Evolutionary conservation across 2,888 invertebrate genomes (phyloP).

Genomic region (Deilephila elpenor): DNA sequence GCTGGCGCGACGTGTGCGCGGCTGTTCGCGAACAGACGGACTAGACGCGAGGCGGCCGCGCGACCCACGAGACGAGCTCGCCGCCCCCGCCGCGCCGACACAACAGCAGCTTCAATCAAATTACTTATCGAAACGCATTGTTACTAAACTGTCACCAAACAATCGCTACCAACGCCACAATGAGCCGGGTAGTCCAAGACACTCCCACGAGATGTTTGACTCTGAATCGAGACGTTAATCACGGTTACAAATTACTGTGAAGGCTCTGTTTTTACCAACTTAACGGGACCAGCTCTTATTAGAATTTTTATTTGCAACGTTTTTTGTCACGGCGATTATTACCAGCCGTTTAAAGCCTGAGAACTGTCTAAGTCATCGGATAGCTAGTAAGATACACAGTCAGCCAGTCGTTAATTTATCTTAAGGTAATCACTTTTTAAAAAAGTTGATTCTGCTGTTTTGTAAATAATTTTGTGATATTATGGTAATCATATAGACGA

Average conservation of each 20-base stretch:
- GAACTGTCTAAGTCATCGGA: not conserved
- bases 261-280: slow-evolving; percentile 19
- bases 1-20: slow-evolving; percentile 69
- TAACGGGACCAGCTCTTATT: slow-evolving; percentile 40
- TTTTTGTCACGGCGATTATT: not conserved
- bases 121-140: slow-evolving; percentile 74
- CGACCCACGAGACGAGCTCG: slow-evolving; percentile 45
- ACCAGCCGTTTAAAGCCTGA: not conserved
- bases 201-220: slow-evolving; percentile 70
- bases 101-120: slow-evolving; percentile 65
- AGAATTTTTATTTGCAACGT: slow-evolving; percentile 4
- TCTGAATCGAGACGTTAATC: slow-evolving; percentile 47
- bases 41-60: slow-evolving; percentile 52
- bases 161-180: slow-evolving; percentile 59
- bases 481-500: not conserved
- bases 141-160: slow-evolving; percentile 61
- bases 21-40: slow-evolving; percentile 70
- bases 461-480: slow-evolving; percentile 3
- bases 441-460: not conserved
- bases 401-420: slow-evolving; percentile 54
- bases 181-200: slow-evolving; percentile 43
- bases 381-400: not conserved
- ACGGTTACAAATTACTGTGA: slow-evolving; percentile 19
- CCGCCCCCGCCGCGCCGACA: slow-evolving; percentile 58
- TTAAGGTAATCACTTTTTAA: slow-evolving; percentile 72